phyloP scores from a whole-genome alignment of 2,888 invertebrate genomes.

The Chironomus riparius region DNA sequence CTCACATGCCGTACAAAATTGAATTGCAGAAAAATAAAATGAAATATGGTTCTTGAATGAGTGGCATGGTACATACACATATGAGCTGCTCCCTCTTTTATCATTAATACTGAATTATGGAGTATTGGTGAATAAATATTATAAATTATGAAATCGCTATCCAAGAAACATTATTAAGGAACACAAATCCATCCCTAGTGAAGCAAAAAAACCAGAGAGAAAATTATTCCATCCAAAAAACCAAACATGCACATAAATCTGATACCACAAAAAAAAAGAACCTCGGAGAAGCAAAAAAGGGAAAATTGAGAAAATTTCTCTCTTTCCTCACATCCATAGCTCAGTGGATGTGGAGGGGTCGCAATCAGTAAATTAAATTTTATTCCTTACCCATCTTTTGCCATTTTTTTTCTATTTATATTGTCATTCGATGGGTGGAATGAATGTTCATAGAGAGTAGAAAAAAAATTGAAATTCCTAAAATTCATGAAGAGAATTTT shows the following conservation, averaged over 20 bases:
- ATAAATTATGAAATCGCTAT: neutral
- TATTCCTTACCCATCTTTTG: neutral
- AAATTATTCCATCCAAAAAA: neutral
- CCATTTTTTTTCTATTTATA: neutral
- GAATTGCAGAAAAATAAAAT: too few species aligned
- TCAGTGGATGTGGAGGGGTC: neutral
- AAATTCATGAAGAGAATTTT: neutral
- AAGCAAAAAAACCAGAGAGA: too few species aligned
- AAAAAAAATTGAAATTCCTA: neutral
- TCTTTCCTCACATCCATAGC: neutral
- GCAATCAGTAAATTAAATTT: constrained; percentile 24
- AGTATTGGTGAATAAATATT: neutral
- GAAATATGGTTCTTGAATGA: too few species aligned
- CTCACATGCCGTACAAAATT: too few species aligned
- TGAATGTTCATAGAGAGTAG: too few species aligned
- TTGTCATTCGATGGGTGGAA: neutral
- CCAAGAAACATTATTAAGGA: neutral
- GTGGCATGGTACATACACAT: too few species aligned
- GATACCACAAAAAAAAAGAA: neutral
- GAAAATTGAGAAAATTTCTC: neutral
- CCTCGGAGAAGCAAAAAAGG: neutral
- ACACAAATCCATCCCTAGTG: too few species aligned
- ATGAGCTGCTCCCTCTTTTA: neutral
- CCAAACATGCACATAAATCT: constrained; percentile 10
- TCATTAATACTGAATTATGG: constrained; percentile 1